Base-by-base conservation (phyloP, 2,888 invertebrate genomes). In the Melangyna quadrimaculata region DNA sequence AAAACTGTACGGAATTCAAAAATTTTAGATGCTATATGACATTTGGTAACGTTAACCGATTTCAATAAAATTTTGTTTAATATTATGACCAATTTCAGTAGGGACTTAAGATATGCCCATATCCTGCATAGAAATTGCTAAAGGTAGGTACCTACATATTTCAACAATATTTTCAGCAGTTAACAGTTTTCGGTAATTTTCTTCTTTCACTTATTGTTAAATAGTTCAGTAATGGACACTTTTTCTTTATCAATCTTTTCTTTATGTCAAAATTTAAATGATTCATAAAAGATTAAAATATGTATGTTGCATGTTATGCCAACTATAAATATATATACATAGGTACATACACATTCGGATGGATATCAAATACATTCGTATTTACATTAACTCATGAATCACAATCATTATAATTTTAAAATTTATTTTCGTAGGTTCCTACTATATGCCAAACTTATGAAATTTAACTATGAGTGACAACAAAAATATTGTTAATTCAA, bases 401-500 rank as follows among this genome's bases (percentile, higher is more conserved):
- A 61, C n/a, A 43, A 27, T 24, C 57, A 37, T 7, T 24, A 29
- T 37, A 59, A 59, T 59, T n/a, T 24, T 8, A 14, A n/a, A 63
- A 43, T 5, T 43, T 43, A 27, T 40, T 10, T 22, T 22, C 24
- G 4, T 59, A 24, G 24, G 7, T 32, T 8, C 8, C 4, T 27
- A 27, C 27, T 4, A 3, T 59, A 57, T 59, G n/a, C 43, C 27
- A 17, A 63, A 63, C 63, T 40, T 43, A 27, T 63, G 24, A 37
- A 63, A 43, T 43, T 63, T 19, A 63, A 43, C 43, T 27, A 63
- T 17, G 63, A 63, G 43, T 43, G 40, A 63, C 63, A 63, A 43
- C 63, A 17, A 43, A 63, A 63, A 43, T 43, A 63, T 27, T 63
- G 27, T 43, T 27, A 63, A 63, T 63, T 63, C 63, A 63, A 43